A percentile compares a stretch with the other conserved stretches of the same genome.
Conservation (phyloP, 2,113 vertebrate species). For the Dicentrarchus labrax region DNA sequence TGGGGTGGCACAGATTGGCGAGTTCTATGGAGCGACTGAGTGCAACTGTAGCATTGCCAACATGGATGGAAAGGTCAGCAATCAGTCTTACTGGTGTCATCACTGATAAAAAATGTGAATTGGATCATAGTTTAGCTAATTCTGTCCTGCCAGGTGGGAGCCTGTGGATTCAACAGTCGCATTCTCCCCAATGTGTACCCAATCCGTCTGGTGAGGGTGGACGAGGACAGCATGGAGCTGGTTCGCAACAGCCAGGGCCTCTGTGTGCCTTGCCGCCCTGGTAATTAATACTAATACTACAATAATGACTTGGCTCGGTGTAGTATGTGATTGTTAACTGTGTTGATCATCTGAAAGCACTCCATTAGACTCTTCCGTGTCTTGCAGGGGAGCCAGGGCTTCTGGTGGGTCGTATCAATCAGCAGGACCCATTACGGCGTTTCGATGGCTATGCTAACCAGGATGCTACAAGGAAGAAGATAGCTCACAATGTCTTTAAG, state of each 20-base stretch:
- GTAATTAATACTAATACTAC: constrained; percentile 72
- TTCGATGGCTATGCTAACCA: constrained; percentile 92
- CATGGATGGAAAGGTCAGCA: constrained; percentile 91
- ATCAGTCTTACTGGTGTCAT: not conserved
- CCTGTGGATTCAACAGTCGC: constrained; percentile 93
- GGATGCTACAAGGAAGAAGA: constrained; percentile 91
- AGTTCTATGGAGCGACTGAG: constrained; percentile 96
- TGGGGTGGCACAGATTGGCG: constrained; percentile 88
- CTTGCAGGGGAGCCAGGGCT: constrained; percentile 85
- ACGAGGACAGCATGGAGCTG: constrained; percentile 91
- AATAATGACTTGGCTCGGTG: not conserved
- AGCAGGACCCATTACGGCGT: constrained; percentile 90
- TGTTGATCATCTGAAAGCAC: not conserved
- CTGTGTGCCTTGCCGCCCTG: constrained; percentile 89
- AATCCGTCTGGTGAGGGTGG: constrained; percentile 90
- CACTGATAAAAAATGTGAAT: constrained; percentile 1
- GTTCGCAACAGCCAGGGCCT: constrained; percentile 87
- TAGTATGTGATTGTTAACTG: not conserved
- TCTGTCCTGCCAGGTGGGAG: constrained; percentile 84
- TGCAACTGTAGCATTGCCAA: constrained; percentile 97
- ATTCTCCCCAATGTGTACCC: constrained; percentile 91
- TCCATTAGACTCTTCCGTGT: not conserved
- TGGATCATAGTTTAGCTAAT: not conserved
- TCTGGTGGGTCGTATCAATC: constrained; percentile 91
- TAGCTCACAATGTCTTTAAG: constrained; percentile 87